phyloP scores from a whole-genome alignment of 2,797 vertebrate species.

The Falco cherrug region DNA sequence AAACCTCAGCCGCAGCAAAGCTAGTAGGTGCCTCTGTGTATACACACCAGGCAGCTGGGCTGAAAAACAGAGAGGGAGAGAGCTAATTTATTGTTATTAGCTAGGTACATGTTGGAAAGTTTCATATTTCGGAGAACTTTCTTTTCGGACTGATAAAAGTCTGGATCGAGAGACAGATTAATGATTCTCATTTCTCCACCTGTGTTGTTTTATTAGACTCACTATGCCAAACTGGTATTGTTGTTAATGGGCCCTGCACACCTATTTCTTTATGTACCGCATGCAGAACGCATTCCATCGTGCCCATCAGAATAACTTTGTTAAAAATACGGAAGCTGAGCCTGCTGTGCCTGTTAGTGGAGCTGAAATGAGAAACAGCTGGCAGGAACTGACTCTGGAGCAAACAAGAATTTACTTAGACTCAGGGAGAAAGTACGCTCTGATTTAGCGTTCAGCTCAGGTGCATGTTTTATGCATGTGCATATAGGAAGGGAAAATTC shows the following conservation, averaged over 20 bases:
- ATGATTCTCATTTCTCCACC: constrained; percentile 31
- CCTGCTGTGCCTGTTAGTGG: neutral
- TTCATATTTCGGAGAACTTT: neutral
- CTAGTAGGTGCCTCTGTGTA: neutral
- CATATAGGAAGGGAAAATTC: constrained; percentile 11
- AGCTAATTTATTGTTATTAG: constrained; percentile 8
- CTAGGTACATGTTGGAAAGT: neutral
- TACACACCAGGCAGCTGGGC: neutral
- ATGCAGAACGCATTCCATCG: neutral
- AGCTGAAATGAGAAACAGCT: neutral
- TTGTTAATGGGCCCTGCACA: neutral
- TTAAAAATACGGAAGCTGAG: neutral
- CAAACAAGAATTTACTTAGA: constrained; percentile 1
- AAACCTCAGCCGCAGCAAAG: neutral
- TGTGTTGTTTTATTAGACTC: constrained; percentile 17
- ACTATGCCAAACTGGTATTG: neutral
- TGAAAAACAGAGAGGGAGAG: neutral
- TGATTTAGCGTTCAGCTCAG: neutral
- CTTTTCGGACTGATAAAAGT: neutral
- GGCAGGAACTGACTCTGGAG: neutral
- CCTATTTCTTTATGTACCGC: neutral
- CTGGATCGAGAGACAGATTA: constrained; percentile 29
- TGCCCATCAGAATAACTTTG: neutral
- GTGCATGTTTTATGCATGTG: constrained; percentile 21
- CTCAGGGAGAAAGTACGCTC: neutral